Evolutionary conservation across 1,140 invertebrate species (phyloP).

Genomic region (Dufourea novaeangliae): DNA sequence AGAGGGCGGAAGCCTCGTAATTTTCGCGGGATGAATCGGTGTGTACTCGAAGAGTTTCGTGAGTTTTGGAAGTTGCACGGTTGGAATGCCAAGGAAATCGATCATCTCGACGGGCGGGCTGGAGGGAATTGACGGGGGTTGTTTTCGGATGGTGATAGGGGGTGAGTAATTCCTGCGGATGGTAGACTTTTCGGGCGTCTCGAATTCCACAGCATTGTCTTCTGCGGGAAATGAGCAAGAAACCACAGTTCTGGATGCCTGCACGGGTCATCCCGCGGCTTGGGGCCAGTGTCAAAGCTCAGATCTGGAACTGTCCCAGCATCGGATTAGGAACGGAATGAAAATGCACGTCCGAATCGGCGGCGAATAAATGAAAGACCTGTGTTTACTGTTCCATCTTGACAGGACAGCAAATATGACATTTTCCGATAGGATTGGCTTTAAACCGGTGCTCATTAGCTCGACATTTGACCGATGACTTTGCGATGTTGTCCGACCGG

Average conservation of each 20-base stretch:
- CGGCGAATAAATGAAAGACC: constrained; percentile 32
- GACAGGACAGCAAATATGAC: neutral
- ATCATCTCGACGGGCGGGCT: constrained; percentile 16
- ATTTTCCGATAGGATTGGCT: constrained; percentile 23
- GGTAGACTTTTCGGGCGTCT: constrained; percentile 42
- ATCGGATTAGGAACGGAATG: constrained; percentile 35
- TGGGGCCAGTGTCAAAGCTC: constrained; percentile 55
- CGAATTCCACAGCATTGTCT: constrained; percentile 41
- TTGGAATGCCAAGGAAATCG: constrained; percentile 33
- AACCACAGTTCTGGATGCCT: constrained; percentile 49
- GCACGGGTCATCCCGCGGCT: constrained; percentile 42
- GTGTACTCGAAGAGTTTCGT: neutral
- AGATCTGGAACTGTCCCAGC: constrained; percentile 60
- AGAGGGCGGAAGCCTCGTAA: neutral
- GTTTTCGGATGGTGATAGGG: too few relatives aligned
- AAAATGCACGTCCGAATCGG: constrained; percentile 30
- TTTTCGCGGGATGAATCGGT: neutral
- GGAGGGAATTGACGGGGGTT: constrained; percentile 34
- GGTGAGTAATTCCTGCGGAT: constrained; percentile 40
- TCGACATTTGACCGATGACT: neutral
- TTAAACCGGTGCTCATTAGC: constrained; percentile 22
- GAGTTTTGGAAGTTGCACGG: constrained; percentile 11
- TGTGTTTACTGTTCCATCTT: constrained; percentile 28
- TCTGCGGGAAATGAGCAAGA: constrained; percentile 47
- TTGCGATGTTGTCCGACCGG: too few relatives aligned